Percentiles rank a stretch among this genome's conserved stretches.
phyloP scores from a whole-genome alignment of 2,888 invertebrate species.

The Lumbricus terrestris region DNA sequence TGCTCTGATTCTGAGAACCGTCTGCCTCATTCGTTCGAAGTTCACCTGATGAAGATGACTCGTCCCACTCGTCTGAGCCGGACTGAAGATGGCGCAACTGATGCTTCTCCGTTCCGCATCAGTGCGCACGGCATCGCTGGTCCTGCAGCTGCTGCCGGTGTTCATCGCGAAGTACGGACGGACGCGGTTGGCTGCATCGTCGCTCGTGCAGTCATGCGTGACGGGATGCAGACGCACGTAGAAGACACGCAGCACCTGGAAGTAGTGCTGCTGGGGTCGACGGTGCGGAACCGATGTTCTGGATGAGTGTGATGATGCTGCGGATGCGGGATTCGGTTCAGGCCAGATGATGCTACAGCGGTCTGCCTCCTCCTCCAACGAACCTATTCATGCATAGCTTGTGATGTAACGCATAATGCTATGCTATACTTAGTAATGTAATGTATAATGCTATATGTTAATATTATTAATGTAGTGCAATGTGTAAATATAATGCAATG shows the following conservation, averaged over 20 bases:
- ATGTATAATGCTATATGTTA: no score
- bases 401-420: neutral
- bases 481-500: no score
- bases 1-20: neutral
- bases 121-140: neutral
- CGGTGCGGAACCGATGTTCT: neutral
- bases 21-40: neutral
- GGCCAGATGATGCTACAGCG: neutral
- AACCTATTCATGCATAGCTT: neutral
- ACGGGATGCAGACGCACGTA: neutral
- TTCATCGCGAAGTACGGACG: neutral
- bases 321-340: neutral
- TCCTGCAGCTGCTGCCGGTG: neutral
- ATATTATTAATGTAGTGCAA: no score
- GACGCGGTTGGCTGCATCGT: neutral
- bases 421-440: neutral
- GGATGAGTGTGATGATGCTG: neutral
- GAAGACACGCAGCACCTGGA: conserved; percentile 8
- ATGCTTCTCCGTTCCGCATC: neutral
- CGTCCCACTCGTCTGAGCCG: neutral
- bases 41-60: neutral
- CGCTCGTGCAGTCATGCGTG: neutral
- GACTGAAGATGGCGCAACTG: conserved; percentile 4
- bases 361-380: neutral
- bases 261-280: neutral